These are phyloP conservation scores for Morpho deidamia DNA, from an alignment of 2,888 invertebrate genomes.

Conservation along the genomic window DNA sequence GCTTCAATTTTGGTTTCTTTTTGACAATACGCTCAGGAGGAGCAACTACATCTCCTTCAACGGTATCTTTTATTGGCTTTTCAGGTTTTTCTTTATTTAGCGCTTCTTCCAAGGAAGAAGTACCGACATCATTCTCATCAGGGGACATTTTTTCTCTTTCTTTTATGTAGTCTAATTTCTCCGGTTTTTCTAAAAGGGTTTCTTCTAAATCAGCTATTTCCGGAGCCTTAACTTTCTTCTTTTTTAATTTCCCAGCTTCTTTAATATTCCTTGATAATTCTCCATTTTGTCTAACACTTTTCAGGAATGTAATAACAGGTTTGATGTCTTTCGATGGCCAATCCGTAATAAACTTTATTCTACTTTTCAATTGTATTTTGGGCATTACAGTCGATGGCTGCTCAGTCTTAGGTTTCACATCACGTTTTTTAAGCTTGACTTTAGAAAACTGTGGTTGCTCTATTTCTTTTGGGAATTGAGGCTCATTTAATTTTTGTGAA, in stretches of 20 bases:
- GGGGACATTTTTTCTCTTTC: slow-evolving; percentile 31
- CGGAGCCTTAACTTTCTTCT: slow-evolving; percentile 73
- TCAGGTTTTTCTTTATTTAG: neutral
- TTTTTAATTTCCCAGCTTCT: slow-evolving; percentile 81
- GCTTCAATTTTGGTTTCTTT: slow-evolving; percentile 52
- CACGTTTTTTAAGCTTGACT: slow-evolving; percentile 82
- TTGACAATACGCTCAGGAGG: neutral
- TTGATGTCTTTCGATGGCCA: slow-evolving; percentile 79
- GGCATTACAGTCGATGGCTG: slow-evolving; percentile 67
- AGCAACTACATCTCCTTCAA: neutral
- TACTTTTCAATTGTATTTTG: slow-evolving; percentile 84
- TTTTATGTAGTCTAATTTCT: slow-evolving; percentile 42
- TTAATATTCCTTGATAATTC: slow-evolving; percentile 83
- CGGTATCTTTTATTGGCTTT: neutral
- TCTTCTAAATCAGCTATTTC: slow-evolving; percentile 71
- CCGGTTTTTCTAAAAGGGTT: slow-evolving; percentile 72
- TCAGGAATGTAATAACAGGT: slow-evolving; percentile 73
- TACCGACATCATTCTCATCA: slow-evolving; percentile 14
- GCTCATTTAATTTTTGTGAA: slow-evolving; percentile 77
- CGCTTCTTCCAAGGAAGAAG: neutral
- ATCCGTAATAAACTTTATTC: slow-evolving; percentile 79
- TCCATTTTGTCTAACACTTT: slow-evolving; percentile 79
- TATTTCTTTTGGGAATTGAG: slow-evolving; percentile 78
- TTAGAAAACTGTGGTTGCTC: slow-evolving; percentile 80
- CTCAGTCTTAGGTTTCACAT: slow-evolving; percentile 66